Base-by-base conservation (phyloP, 35 echinoderm and acorn worm genomes). In the Amphiura filiformis region DNA sequence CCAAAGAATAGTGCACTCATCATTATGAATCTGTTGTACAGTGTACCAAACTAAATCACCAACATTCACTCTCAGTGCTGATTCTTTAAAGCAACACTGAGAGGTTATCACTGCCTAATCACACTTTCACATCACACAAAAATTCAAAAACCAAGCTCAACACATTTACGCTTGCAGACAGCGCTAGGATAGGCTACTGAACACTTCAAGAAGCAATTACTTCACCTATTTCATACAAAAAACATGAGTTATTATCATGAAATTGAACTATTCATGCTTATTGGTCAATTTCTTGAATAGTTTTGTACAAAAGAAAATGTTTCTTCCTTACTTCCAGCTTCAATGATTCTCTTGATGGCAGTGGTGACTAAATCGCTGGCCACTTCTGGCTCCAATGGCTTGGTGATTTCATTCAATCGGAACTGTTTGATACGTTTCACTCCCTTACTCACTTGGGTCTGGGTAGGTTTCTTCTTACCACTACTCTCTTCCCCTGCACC, bases 401-500 rank as follows among this genome's bases (percentile, higher is more conserved):
- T 32, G n/a, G 96, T 98, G n/a, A 98, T 92, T 31, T 98, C 96
- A 15, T 77, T 39, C 33, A 98, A 65, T 41, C 81, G 86, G 56
- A 98, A 98, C 65, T 94, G 89, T 61, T 91, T 98, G 82, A 94
- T 94, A 61, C 96, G 82, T 32, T 87, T 85, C 22, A 87, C 81
- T 75, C 89, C 92, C 35, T 94, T 94, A 35, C 80, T 57, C 37
- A 65, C 32, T 17, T 17, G 83, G 30, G 77, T 38, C 39, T 86
- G 64, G n/a, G 57, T 94, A 81, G 17, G 52, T 20, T 65, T 81
- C 78, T 39, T 89, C 78, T 11, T 31, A 31, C 13, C 39, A 23
- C n/a, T n/a, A n/a, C n/a, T n/a, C n/a, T n/a, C n/a, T 13, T 37
- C 56, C n/a, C 13, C 13, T 61, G 56, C 13, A 61, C 56, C 56